Percentiles rank a stretch among this genome's conserved stretches.
phyloP scores from a whole-genome alignment of 53 echinoderm and acorn worm species.

The Paelopatides confundens region DNA sequence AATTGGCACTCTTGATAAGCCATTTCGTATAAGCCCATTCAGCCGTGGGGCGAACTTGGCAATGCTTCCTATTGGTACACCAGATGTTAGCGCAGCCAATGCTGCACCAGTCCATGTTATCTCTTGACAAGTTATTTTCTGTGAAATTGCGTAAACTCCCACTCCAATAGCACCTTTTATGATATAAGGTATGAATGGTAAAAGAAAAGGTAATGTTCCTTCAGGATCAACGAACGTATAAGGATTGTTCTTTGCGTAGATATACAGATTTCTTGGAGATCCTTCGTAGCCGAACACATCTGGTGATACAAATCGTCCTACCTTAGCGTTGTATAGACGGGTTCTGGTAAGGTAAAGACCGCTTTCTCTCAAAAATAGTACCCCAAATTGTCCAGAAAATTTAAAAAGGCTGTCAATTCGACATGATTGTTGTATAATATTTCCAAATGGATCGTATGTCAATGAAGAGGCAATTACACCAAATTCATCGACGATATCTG shows the following conservation, averaged over 20 bases:
- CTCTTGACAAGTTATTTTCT: not conserved
- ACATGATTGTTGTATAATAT: constrained; percentile 24
- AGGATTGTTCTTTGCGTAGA: constrained; percentile 59
- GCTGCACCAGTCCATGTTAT: not conserved
- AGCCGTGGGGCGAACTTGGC: not conserved
- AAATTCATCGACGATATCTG: constrained; percentile 3
- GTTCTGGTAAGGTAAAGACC: constrained; percentile 54
- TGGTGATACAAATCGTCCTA: constrained; percentile 54
- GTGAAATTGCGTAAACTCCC: not conserved
- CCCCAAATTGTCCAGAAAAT: constrained; percentile 57
- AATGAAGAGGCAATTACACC: constrained; percentile 14
- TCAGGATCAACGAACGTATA: constrained; percentile 46
- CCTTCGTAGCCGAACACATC: constrained; percentile 45
- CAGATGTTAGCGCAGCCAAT: not conserved
- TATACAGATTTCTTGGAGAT: constrained; percentile 47
- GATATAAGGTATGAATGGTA: not conserved
- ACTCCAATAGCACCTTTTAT: not conserved
- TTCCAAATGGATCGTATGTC: constrained; percentile 62
- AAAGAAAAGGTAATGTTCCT: constrained; percentile 30
- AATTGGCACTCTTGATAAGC: not conserved
- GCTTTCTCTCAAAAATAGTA: not conserved
- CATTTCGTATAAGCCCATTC: not conserved
- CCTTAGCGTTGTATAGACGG: constrained; percentile 39
- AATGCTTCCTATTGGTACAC: not conserved
- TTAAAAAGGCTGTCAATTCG: not conserved